Evolutionary conservation across 2,113 vertebrate genomes (phyloP).

Genomic region (Cariama cristata): DNA sequence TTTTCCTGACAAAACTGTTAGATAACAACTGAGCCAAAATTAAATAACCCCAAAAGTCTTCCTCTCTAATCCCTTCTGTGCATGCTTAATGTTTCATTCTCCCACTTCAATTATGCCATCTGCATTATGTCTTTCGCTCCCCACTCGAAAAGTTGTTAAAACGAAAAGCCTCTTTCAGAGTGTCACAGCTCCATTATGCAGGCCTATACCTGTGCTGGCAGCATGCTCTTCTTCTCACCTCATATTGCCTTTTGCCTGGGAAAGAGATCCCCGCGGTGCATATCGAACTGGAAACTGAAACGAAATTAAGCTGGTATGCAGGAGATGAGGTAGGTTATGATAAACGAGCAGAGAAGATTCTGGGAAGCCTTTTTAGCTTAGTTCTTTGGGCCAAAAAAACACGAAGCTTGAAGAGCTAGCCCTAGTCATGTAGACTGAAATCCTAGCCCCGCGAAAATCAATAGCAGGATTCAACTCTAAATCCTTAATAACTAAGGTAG

Average conservation of each 20-base stretch:
- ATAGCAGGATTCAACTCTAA: not conserved
- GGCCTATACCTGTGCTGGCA: slow-evolving; percentile 93
- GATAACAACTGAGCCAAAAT: slow-evolving; percentile 72
- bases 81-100: slow-evolving; percentile 80
- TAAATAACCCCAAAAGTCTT: slow-evolving; percentile 73
- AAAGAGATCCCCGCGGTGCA: slow-evolving; percentile 80
- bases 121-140: slow-evolving; percentile 84
- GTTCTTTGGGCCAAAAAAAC: not conserved
- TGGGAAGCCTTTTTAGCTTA: not conserved
- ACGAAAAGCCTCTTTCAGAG: slow-evolving; percentile 82
- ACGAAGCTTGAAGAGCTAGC: not conserved
- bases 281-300: slow-evolving; percentile 76
- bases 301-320: slow-evolving; percentile 79
- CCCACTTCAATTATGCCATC: slow-evolving; percentile 89
- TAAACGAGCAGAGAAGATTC: slow-evolving; percentile 26
- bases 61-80: slow-evolving; percentile 76
- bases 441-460: not conserved
- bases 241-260: slow-evolving; percentile 91
- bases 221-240: slow-evolving; percentile 93
- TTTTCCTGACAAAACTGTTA: slow-evolving; percentile 54
- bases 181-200: slow-evolving; percentile 87
- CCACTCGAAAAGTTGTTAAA: slow-evolving; percentile 89
- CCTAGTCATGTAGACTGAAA: not conserved
- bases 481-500: not conserved
- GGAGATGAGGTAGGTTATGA: slow-evolving; percentile 68